Evolutionary conservation across 2,888 invertebrate species (phyloP).

Genomic region (Catocala nupta): DNA sequence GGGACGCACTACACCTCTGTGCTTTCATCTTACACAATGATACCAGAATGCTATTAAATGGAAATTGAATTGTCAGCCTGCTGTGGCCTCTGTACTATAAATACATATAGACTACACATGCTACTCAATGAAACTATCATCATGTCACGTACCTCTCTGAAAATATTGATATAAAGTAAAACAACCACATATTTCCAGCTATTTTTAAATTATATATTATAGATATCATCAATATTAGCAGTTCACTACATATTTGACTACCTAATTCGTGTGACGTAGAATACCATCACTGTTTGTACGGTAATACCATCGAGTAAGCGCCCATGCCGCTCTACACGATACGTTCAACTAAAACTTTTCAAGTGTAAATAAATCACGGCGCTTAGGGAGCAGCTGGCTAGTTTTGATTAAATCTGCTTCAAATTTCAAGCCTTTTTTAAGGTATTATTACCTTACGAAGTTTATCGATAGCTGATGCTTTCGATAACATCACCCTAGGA

Average conservation of each 20-base stretch:
- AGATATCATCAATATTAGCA: too few relatives aligned
- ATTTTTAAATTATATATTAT: too few relatives aligned
- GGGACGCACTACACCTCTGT: constrained; percentile 8
- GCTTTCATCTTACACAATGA: constrained; percentile 19
- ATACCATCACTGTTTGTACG: too few relatives aligned
- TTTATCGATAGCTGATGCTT: constrained; percentile 50
- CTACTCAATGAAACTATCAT: too few relatives aligned
- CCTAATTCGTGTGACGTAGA: too few relatives aligned
- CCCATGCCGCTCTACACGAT: background rate
- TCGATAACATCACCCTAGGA: constrained; percentile 60
- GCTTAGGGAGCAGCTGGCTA: constrained; percentile 39
- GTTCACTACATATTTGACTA: background rate
- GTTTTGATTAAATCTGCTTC: constrained; percentile 50
- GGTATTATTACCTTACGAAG: constrained; percentile 52
- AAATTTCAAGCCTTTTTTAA: constrained; percentile 48
- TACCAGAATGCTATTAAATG: background rate
- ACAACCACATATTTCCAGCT: too few relatives aligned
- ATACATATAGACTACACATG: too few relatives aligned
- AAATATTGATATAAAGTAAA: too few relatives aligned
- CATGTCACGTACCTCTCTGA: too few relatives aligned
- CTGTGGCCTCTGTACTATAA: background rate
- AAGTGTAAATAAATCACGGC: constrained; percentile 46
- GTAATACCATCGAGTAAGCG: background rate
- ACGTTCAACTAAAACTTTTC: constrained; percentile 33
- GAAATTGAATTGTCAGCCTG: constrained; percentile 1